Evolutionary conservation across 2,113 vertebrate species (phyloP).

Genomic region (Ictidomys tridecemlineatus): DNA sequence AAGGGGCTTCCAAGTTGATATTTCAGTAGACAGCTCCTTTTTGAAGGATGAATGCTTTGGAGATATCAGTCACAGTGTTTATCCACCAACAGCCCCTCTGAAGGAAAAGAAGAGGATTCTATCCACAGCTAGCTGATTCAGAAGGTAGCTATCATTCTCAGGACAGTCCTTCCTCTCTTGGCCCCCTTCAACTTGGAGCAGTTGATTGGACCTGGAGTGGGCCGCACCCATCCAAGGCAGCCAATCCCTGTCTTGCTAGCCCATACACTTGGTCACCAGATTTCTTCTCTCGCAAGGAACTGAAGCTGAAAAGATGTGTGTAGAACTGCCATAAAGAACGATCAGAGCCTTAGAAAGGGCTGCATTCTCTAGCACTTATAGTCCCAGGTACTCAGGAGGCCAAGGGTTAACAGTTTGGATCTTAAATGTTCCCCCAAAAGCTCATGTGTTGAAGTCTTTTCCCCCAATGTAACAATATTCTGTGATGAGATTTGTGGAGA

Average conservation of each 20-base stretch:
- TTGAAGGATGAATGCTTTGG: neutral
- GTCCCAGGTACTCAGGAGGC: neutral
- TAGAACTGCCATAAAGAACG: neutral
- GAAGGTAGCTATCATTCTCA: neutral
- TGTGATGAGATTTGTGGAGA: neutral
- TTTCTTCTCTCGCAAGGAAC: neutral
- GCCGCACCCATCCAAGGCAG: neutral
- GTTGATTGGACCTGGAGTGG: neutral
- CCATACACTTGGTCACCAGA: neutral
- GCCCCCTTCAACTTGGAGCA: neutral
- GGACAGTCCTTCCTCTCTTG: neutral
- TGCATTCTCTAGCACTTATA: neutral
- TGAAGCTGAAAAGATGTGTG: neutral
- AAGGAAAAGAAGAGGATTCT: neutral
- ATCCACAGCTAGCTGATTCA: neutral
- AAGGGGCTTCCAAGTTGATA: neutral
- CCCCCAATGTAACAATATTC: neutral
- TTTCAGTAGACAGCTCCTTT: constrained; percentile 36
- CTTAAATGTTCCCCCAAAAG: neutral
- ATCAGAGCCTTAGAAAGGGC: neutral
- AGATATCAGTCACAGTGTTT: neutral
- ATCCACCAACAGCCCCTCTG: neutral
- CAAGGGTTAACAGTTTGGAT: neutral
- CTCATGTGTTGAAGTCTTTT: neutral
- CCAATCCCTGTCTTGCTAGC: neutral